Conservation (phyloP, 2,888 invertebrate genomes). For the Hyposoter didymator region DNA sequence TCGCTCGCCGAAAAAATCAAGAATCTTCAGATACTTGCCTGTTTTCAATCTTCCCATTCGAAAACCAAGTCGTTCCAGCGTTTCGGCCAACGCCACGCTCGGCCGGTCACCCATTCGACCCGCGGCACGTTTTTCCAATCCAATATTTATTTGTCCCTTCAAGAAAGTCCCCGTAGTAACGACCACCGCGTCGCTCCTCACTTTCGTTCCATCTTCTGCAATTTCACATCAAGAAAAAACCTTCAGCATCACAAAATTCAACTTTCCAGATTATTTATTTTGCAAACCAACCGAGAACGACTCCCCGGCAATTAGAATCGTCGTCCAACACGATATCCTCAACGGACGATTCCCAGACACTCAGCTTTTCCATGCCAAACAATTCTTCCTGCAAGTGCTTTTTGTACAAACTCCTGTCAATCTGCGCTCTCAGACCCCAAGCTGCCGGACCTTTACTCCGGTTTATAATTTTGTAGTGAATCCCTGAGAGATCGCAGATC, state of each 20-base stretch:
- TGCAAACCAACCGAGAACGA: conserved; percentile 84
- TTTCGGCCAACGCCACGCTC: conserved; percentile 90
- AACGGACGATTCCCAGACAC: conserved; percentile 89
- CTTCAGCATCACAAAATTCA: no score
- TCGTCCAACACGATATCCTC: conserved; percentile 90
- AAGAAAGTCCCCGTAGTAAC: conserved; percentile 96
- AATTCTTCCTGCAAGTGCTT: conserved; percentile 90
- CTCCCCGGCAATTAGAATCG: conserved; percentile 84
- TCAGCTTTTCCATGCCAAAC: conserved; percentile 87
- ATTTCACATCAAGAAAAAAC: no score
- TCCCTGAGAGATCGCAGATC: conserved; percentile 92
- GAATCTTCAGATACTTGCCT: conserved; percentile 83
- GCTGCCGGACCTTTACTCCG: conserved; percentile 94
- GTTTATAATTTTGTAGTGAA: conserved; percentile 93
- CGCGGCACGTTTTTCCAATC: conserved; percentile 90
- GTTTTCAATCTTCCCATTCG: conserved; percentile 93
- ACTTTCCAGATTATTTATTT: neutral
- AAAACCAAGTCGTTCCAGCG: conserved; percentile 89
- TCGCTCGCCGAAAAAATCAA: conserved; percentile 2
- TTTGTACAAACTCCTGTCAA: conserved; percentile 93
- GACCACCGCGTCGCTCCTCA: conserved; percentile 89
- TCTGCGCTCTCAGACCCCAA: conserved; percentile 95
- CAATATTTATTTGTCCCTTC: conserved; percentile 93
- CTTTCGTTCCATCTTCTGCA: conserved; percentile 86
- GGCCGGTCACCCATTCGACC: conserved; percentile 93